phyloP scores from a whole-genome alignment of 2,888 invertebrate genomes.

The Callyntrura guangdongensis region DNA sequence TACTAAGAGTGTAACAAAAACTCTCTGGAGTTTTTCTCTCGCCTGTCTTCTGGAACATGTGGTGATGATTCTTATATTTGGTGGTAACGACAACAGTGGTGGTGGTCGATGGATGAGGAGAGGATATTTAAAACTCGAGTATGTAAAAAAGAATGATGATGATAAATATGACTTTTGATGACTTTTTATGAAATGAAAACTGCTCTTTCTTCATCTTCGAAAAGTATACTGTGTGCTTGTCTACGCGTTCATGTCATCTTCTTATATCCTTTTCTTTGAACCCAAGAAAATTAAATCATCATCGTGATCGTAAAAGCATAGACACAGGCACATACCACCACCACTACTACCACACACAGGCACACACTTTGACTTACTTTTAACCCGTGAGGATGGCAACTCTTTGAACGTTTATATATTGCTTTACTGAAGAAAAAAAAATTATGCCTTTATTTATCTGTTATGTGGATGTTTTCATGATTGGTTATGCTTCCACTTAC shows the following conservation, averaged over 20 bases:
- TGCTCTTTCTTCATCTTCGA: neutral
- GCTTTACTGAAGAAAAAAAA: too few species aligned
- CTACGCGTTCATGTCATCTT: too few species aligned
- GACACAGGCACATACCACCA: too few species aligned
- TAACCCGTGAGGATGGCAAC: too few species aligned
- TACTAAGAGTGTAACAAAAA: neutral
- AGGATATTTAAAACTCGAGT: constrained; percentile 46
- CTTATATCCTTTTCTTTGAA: neutral
- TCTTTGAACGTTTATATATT: too few species aligned
- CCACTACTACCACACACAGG: too few species aligned
- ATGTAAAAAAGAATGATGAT: neutral
- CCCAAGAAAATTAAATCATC: neutral
- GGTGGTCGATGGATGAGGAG: constrained; percentile 7
- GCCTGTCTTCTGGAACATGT: constrained; percentile 33
- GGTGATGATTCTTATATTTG: neutral
- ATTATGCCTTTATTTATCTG: too few species aligned
- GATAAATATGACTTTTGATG: constrained; percentile 21
- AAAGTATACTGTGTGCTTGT: too few species aligned
- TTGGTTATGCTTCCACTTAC: too few species aligned
- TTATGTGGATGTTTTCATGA: too few species aligned
- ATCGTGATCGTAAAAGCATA: too few species aligned
- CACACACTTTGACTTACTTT: too few species aligned
- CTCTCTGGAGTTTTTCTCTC: constrained; percentile 28
- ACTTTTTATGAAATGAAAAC: constrained; percentile 7
- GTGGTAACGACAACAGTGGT: neutral